Percentiles rank a stretch among this genome's conserved stretches.
phyloP scores from a whole-genome alignment of 92 coral and sea anemone genomes.

The Phenganax subtilis region DNA sequence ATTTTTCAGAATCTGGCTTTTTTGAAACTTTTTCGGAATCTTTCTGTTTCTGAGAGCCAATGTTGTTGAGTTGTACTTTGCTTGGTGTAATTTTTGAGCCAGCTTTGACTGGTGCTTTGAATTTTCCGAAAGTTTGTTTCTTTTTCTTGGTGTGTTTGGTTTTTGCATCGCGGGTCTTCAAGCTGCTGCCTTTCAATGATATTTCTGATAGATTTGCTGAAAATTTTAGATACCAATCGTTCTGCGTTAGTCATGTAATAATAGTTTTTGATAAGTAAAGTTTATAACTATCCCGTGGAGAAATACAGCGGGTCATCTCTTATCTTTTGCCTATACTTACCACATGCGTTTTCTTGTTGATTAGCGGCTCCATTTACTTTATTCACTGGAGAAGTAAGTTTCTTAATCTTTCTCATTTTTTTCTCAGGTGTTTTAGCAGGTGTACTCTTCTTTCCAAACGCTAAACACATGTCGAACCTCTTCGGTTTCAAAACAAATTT shows the following conservation, averaged over 20 bases:
- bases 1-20: background rate
- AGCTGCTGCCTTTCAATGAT: background rate
- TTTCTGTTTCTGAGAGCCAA: background rate
- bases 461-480: background rate
- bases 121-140: constrained; percentile 12
- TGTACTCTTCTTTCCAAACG: background rate
- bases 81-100: background rate
- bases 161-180: background rate
- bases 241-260: no score
- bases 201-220: background rate
- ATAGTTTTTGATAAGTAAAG: no score
- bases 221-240: background rate
- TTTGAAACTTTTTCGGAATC: background rate
- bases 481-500: constrained; percentile 5
- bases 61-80: background rate
- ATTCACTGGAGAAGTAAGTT: constrained; percentile 7
- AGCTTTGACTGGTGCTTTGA: constrained; percentile 31
- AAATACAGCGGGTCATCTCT: background rate
- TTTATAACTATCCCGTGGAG: no score
- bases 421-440: background rate
- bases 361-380: constrained; percentile 10
- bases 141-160: constrained; percentile 24
- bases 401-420: constrained; percentile 6
- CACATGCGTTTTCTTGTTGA: background rate
- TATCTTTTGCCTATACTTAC: background rate